Evolutionary conservation across 2,888 invertebrate species (phyloP).

Genomic region (Onchidella celtica): DNA sequence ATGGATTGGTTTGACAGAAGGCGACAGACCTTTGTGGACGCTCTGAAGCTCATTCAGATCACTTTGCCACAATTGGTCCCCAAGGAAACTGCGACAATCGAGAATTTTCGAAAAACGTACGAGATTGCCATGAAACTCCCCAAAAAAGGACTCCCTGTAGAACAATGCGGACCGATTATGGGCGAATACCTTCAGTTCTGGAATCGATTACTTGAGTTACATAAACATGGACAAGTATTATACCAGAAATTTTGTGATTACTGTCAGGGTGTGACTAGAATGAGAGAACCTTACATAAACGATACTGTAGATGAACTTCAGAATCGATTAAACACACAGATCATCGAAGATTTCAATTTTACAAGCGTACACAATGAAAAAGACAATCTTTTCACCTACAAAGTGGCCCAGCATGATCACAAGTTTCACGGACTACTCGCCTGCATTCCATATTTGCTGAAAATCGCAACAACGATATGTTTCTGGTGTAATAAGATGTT

Average conservation of each 20-base stretch:
- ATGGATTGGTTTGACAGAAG: constrained; percentile 73
- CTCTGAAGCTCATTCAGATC: constrained; percentile 64
- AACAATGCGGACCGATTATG: constrained; percentile 61
- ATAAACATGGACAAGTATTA: constrained; percentile 65
- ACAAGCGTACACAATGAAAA: constrained; percentile 67
- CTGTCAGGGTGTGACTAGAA: constrained; percentile 64
- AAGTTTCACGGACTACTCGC: constrained; percentile 70
- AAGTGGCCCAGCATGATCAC: constrained; percentile 68
- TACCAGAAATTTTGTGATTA: constrained; percentile 65
- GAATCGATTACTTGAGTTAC: constrained; percentile 63
- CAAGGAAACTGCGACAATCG: constrained; percentile 23
- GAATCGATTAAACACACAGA: constrained; percentile 57
- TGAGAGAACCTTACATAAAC: constrained; percentile 70
- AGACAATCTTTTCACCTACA: constrained; percentile 74
- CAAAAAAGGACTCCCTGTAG: constrained; percentile 64
- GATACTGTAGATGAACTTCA: constrained; percentile 68
- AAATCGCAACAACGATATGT: constrained; percentile 64
- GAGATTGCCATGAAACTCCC: constrained; percentile 63
- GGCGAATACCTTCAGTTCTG: constrained; percentile 69
- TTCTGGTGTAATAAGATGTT: constrained; percentile 67
- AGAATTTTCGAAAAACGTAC: constrained; percentile 52
- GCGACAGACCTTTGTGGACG: constrained; percentile 68
- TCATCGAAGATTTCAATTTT: constrained; percentile 70
- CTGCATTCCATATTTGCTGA: constrained; percentile 71
- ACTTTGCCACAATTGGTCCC: constrained; percentile 56